phyloP scores from a whole-genome alignment of 1,140 invertebrate genomes.

The Helicorthomorpha holstii region DNA sequence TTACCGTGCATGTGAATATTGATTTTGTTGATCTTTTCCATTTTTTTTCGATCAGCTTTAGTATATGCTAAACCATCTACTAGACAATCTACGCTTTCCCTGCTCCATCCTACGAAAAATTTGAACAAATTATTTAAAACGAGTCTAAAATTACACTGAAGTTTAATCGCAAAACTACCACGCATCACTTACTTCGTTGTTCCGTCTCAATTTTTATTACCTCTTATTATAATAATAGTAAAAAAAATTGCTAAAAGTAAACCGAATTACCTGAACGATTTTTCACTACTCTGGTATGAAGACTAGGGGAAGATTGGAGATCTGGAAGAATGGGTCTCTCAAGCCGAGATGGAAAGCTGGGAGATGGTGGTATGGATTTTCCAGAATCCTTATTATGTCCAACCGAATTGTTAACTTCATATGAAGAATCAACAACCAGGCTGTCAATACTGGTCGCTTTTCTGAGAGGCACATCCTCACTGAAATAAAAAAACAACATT shows the following conservation, averaged over 20 bases:
- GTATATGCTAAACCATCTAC: conserved; percentile 20
- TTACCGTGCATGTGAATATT: conserved; percentile 78
- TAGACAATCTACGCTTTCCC: conserved; percentile 22
- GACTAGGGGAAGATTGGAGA: conserved; percentile 8
- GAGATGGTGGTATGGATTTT: conserved; percentile 8
- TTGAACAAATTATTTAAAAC: too few species aligned
- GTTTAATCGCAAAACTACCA: too few species aligned
- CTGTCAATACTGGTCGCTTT: conserved; percentile 19
- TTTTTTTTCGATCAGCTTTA: conserved; percentile 25
- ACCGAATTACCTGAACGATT: conserved; percentile 1
- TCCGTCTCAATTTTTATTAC: too few species aligned
- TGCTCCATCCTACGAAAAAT: conserved; percentile 16
- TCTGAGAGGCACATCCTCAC: conserved; percentile 10
- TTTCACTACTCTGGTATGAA: conserved; percentile 11
- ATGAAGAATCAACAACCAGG: conserved; percentile 12
- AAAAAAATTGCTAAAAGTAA: too few species aligned
- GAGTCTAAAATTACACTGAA: too few species aligned
- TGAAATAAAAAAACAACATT: not conserved
- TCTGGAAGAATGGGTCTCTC: conserved; percentile 16
- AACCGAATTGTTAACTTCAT: conserved; percentile 1
- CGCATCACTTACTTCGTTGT: too few species aligned
- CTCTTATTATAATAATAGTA: too few species aligned
- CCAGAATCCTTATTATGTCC: not conserved
- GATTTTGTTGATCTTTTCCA: conserved; percentile 59
- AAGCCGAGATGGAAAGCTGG: conserved; percentile 12